Conservation (phyloP, 2,113 vertebrate species). For the Acinonyx jubatus region DNA sequence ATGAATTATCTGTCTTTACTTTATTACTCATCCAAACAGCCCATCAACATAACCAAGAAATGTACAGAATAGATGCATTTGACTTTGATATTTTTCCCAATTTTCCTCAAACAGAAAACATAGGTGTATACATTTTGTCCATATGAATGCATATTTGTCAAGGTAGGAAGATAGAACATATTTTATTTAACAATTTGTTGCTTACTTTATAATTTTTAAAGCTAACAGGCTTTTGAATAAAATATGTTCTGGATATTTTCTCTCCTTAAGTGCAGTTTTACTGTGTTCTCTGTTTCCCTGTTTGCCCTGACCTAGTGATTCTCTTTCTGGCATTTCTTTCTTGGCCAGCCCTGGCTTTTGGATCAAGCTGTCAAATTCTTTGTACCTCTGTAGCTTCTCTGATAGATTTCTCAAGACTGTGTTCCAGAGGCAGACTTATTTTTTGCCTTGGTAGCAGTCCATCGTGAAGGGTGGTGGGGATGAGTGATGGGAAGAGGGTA, state of each 20-base stretch:
- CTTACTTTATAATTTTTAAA: constrained; percentile 15
- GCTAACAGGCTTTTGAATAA: background rate
- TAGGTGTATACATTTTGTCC: background rate
- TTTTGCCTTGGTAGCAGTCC: background rate
- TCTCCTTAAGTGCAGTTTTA: background rate
- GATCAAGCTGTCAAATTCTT: background rate
- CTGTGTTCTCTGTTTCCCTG: background rate
- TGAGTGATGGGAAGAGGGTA: background rate
- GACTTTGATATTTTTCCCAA: background rate
- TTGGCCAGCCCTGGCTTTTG: background rate
- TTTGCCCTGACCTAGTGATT: background rate
- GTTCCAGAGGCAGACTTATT: background rate
- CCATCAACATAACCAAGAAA: background rate
- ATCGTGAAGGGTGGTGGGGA: background rate
- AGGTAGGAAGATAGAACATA: background rate
- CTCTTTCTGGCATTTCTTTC: background rate
- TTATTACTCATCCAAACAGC: background rate
- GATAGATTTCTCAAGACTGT: background rate
- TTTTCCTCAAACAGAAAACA: constrained; percentile 6
- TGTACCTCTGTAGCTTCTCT: background rate
- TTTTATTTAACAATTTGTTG: constrained; percentile 17
- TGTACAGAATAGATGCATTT: background rate
- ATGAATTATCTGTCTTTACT: constrained; percentile 40
- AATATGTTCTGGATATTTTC: background rate
- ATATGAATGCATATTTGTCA: constrained; percentile 5